Percentiles rank a stretch among this genome's conserved stretches.
These are phyloP conservation scores for Beris morrisii DNA, from an alignment of 2,888 invertebrate species.

Conservation along the genomic window DNA sequence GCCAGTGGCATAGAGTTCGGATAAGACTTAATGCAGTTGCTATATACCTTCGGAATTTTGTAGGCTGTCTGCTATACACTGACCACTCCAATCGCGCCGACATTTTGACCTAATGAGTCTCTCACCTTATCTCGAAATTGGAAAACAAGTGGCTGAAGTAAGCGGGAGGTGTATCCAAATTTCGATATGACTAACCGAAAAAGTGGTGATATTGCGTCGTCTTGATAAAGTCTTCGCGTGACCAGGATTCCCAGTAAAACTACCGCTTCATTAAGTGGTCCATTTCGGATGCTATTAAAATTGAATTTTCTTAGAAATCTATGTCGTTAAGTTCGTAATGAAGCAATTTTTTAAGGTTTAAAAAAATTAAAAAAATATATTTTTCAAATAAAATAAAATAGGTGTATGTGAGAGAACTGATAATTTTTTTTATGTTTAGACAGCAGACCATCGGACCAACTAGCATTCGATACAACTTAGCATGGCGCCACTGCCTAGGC, in stretches of 20 bases:
- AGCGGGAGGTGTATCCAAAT: not conserved
- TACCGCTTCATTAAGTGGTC: constrained; percentile 13
- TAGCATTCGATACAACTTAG: too few relatives aligned
- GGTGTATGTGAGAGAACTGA: not conserved
- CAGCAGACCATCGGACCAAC: too few relatives aligned
- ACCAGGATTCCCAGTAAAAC: too few relatives aligned
- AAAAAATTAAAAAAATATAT: too few relatives aligned
- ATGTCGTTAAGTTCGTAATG: not conserved
- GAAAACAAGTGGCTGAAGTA: not conserved
- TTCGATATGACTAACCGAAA: not conserved
- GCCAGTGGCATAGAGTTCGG: constrained; percentile 24
- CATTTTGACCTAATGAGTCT: constrained; percentile 29
- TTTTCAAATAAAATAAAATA: not conserved
- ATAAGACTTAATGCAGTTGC: constrained; percentile 29
- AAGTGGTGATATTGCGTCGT: not conserved
- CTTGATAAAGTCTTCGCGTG: not conserved
- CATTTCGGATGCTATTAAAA: constrained; percentile 4
- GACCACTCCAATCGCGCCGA: constrained; percentile 12
- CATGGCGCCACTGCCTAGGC: too few relatives aligned
- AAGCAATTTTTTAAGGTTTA: too few relatives aligned
- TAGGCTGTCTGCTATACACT: not conserved
- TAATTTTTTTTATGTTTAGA: too few relatives aligned
- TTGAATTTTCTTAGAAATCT: constrained; percentile 21
- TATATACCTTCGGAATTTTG: constrained; percentile 5
- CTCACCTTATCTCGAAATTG: constrained; percentile 24